phyloP scores from a whole-genome alignment of 1,140 invertebrate species.

The Pseudachorutes palmiensis region DNA sequence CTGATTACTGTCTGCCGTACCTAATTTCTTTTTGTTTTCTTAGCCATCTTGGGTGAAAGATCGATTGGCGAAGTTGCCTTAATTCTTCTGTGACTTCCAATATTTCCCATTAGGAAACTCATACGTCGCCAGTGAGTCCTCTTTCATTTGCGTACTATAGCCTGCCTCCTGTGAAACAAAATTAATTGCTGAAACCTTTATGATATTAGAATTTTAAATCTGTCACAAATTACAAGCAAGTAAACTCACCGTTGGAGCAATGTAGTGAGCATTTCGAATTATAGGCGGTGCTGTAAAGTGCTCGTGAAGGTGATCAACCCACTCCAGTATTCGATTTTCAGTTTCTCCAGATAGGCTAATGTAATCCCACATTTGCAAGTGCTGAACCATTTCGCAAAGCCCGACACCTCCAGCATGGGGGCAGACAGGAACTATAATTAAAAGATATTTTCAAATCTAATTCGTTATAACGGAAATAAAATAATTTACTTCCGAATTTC shows the following conservation, averaged over 20 bases:
- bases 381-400: conserved; percentile 86
- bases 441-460: conserved; percentile 17
- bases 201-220: not conserved
- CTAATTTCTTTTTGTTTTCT: conserved; percentile 31
- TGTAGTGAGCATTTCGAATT: conserved; percentile 60
- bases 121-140: conserved; percentile 56
- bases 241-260: conserved; percentile 56
- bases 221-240: conserved; percentile 19
- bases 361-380: conserved; percentile 79
- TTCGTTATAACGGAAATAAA: too few species aligned
- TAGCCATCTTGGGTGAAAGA: conserved; percentile 45
- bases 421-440: conserved; percentile 70
- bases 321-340: conserved; percentile 69
- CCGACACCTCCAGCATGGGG: conserved; percentile 89
- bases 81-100: conserved; percentile 48
- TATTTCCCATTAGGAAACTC: conserved; percentile 64
- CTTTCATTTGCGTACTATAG: conserved; percentile 68
- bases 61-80: too few species aligned
- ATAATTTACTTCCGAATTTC: conserved; percentile 55
- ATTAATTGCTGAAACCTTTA: not conserved
- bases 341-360: conserved; percentile 59
- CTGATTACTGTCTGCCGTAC: conserved; percentile 12
- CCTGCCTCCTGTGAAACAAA: conserved; percentile 53
- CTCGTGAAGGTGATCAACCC: conserved; percentile 79
- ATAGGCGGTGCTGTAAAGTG: conserved; percentile 68